Base-by-base conservation (phyloP, 1,140 invertebrate genomes). In the Himalopsyche phryganea region DNA sequence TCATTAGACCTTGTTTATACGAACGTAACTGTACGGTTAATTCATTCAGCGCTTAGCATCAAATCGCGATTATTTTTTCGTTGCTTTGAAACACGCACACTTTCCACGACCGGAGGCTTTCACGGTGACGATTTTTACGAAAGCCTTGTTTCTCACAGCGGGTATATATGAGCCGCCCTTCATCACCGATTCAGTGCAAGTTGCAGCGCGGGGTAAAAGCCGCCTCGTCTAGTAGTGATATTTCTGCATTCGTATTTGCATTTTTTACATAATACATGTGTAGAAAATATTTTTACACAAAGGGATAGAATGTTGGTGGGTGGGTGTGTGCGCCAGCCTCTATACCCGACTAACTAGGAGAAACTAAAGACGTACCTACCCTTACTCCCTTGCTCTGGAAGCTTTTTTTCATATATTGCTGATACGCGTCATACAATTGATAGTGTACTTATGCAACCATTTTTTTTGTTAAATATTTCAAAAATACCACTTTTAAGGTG, bases 181-280 rank as follows among this genome's bases (percentile, higher is more conserved):
- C 38, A n/a, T 11, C 38, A 3, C 38, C 38, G 38, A 15, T n/a
- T 40, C 15, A 13, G 3, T 6, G n/a, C 11, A n/a, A 40, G 38
- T n/a, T n/a, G n/a, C n/a, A n/a, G n/a, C n/a, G 40, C 38, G 38
- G 18, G 13, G 14, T 45, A 45, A 45, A 45, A 45, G 42, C 42
- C 42, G 14, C 4, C 42, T 45, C 42, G 9, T 35, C 54, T 18
- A 19, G 60, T 54, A 19, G 60, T 54, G 55, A 63, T 58, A 63
- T 63, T 62, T 63, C 56, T 55, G 60, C 48, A 63, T 58, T 63
- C 55, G 48, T 58, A 58, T 63, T 53, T 58, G 56, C 56, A 58
- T 63, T 63, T 60, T 58, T 58, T 63, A 63, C 60, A 63, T 63
- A 58, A 63, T 63, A 63, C 60, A 63, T 62, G 50, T 62, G 56